phyloP scores from a whole-genome alignment of 2,888 invertebrate species.

The Eupelmus urozonus region DNA sequence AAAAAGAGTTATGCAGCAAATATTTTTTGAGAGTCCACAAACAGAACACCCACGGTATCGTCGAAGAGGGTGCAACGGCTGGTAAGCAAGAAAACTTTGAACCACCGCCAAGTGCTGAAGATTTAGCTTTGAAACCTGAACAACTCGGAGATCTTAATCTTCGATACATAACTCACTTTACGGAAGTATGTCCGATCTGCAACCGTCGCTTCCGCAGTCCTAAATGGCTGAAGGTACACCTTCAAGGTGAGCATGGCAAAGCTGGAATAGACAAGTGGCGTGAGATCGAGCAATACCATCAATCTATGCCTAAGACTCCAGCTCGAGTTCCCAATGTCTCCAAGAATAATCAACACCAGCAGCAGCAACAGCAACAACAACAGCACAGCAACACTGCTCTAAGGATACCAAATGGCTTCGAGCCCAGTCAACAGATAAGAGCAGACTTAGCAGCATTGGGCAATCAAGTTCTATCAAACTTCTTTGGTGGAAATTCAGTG shows the following conservation, averaged over 20 bases:
- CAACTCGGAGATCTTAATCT: conserved; percentile 81
- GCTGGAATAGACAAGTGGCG: conserved; percentile 82
- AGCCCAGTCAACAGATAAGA: conserved; percentile 65
- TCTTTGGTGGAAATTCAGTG: conserved; percentile 76
- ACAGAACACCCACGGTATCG: conserved; percentile 97
- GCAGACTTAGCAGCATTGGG: conserved; percentile 70
- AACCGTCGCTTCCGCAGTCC: conserved; percentile 91
- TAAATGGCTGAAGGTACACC: conserved; percentile 92
- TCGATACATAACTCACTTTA: conserved; percentile 83
- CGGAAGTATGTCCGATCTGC: conserved; percentile 91
- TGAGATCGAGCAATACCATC: conserved; percentile 79
- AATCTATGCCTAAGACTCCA: conserved; percentile 76
- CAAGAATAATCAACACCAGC: conserved; percentile 46
- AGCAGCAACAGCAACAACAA: conserved; percentile 51
- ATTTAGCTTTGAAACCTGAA: conserved; percentile 79
- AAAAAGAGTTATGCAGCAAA: conserved; percentile 98
- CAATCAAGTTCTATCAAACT: conserved; percentile 79
- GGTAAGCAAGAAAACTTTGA: conserved; percentile 71
- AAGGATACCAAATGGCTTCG: conserved; percentile 80
- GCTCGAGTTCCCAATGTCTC: conserved; percentile 53
- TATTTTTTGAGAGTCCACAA: conserved; percentile 98
- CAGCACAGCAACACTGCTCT: conserved; percentile 78
- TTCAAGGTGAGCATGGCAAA: conserved; percentile 91
- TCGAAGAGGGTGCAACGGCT: conserved; percentile 83
- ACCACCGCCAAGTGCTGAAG: conserved; percentile 67